Base-by-base conservation (phyloP, 2,113 vertebrate genomes). In the Pipra filicauda region DNA sequence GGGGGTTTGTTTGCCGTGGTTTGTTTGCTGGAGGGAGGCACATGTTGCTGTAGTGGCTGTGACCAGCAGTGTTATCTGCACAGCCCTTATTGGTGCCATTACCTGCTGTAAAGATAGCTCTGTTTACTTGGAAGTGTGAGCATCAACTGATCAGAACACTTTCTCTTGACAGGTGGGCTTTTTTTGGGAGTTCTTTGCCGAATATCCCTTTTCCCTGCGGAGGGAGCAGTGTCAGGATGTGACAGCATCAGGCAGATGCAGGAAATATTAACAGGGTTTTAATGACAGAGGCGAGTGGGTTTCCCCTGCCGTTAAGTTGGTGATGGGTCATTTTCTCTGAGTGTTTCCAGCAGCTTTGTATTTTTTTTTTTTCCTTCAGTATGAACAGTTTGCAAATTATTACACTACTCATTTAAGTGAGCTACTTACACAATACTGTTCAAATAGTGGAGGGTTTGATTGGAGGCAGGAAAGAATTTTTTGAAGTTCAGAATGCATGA, bases 101-200 rank as follows among this genome's bases (percentile, higher is more conserved):
- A 70, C 31, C 2, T 9, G 67, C 65, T 82, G 69, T 95, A 92
- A 95, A 93, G 91, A 92, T 76, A 95, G 91, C 69, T 62, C 13
- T 93, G 85, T 97, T 97, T 94, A 61, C 85, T 91, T 72, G 71
- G 41, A 87, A 82, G 94, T 72, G 85, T 35, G 94, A 93, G 94
- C 93, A 70, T 92, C 94, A 82, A 21, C 65, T 46, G 80, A 82
- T 58, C 88, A 70, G 51, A 91, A 88, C 85, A 88, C 95, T 95
- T 93, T 90, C 87, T 93, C 79, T 33, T 86, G 43, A 22, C 70
- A 76, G 52, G 70, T 93, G 85, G 82, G 48, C 51, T 82, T 49
- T 64, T 75, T 78, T 84, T 58, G 24, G 57, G 80, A 72, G 41
- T 49, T 65, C 31, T 64, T 70, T 72, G 52, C 61, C 2, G n/a